Conservation (phyloP, 2,797 vertebrate species). For the Babyrousa celebensis region DNA sequence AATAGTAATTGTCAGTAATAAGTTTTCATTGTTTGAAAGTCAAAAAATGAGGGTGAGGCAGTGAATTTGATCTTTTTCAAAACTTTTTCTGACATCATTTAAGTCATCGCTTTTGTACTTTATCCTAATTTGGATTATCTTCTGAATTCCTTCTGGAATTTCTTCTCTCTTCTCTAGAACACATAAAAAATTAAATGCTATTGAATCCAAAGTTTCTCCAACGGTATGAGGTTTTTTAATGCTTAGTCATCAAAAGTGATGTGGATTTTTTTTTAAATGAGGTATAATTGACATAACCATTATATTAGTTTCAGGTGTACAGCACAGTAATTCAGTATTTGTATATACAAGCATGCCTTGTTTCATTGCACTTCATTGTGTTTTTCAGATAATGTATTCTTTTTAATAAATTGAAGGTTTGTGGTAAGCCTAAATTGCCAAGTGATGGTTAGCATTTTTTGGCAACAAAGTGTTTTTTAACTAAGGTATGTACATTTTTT, state of each 20-base stretch:
- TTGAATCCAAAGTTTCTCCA: not conserved
- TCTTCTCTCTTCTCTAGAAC: constrained; percentile 40
- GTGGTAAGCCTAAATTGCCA: not conserved
- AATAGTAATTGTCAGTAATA: not conserved
- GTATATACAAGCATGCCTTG: not conserved
- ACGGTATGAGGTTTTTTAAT: constrained; percentile 13
- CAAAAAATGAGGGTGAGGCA: not conserved
- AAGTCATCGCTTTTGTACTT: constrained; percentile 4
- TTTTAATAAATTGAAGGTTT: not conserved
- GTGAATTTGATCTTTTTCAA: constrained; percentile 26
- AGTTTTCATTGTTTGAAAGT: constrained; percentile 40
- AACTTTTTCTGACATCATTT: not conserved
- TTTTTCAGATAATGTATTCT: not conserved
- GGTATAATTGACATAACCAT: not conserved
- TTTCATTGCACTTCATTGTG: not conserved
- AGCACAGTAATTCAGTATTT: not conserved
- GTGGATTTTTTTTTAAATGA: not conserved
- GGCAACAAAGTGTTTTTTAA: not conserved
- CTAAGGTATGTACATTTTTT: not conserved
- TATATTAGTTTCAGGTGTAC: not conserved
- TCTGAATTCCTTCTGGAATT: constrained; percentile 27
- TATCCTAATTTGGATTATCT: constrained; percentile 56
- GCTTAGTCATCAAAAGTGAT: constrained; percentile 46
- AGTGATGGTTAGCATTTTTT: not conserved
- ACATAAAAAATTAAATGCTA: constrained; percentile 27